Evolutionary conservation across 2,113 vertebrate genomes (phyloP), one percentile per base, ranked within the genome.

Genomic region (Cariama cristata): DNA sequence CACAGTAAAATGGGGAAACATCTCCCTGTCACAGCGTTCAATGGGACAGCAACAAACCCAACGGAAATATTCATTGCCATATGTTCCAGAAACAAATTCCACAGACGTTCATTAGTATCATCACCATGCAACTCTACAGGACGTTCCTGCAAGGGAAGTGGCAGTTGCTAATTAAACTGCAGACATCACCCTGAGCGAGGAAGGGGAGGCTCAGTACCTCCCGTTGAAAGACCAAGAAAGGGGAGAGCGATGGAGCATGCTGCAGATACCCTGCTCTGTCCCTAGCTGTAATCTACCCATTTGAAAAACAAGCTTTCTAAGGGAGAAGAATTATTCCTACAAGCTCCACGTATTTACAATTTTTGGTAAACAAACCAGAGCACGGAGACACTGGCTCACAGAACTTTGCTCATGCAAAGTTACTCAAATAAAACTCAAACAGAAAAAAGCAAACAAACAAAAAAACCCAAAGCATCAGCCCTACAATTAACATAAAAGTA

Each of bases 51-150:
- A 7, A 59, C 79, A 38, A 87, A 73, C 95, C 66, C 97, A 82
- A 62, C 93, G 69, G 94, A 96, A 95, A 95, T 93, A 93, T 91
- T 95, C 95, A 84, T 53, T 20, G 73, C 97, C 96, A 96, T 97
- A 97, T 97, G 95, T 33, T 95, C 76, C 72, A 9, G 49, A 60
- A 90, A 72, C 19, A 3, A 76, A 64, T 87, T 67, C 86, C 91
- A 76, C 89, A 94, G 95, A 85, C 87, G 26, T 94, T 96, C 94
- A 94, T 94, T 96, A 95, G 79, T 19, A 49, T 28, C 95, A 47
- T 16, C 35, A 15, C 86, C 79, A 50, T 24, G 45, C 38, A 95
- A 85, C 93, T 85, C 88, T 38, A 35, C 87, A 49, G 91, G 95
- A 85, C 74, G 83, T 92, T 45, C 59, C 94, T 91, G 81, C 74